A percentile compares a stretch with the other conserved stretches of the same genome.
These are phyloP conservation scores for Neodiprion lecontei DNA, from an alignment of 1,140 invertebrate genomes.

Conservation along the genomic window DNA sequence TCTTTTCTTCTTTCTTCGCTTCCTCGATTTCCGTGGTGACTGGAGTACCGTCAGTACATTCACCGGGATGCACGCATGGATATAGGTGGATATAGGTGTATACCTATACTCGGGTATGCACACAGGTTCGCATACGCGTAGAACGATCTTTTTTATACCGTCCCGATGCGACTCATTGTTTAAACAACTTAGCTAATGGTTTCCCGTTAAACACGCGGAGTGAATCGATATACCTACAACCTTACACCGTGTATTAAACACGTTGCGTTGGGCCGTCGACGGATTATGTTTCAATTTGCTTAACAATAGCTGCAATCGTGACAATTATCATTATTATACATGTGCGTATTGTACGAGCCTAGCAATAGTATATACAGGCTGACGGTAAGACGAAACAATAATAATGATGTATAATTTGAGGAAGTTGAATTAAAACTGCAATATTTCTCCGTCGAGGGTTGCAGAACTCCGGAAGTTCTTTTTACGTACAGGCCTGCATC, in stretches of 20 bases:
- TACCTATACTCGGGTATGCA: too few relatives aligned
- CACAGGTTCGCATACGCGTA: too few relatives aligned
- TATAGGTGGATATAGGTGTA: too few relatives aligned
- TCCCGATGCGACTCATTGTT: not conserved
- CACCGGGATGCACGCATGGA: too few relatives aligned
- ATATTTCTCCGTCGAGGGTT: too few relatives aligned
- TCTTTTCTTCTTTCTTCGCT: too few relatives aligned
- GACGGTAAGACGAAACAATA: conserved; percentile 3
- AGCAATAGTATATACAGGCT: not conserved
- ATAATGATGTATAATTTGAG: not conserved
- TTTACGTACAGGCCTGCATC: too few relatives aligned
- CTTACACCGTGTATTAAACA: not conserved
- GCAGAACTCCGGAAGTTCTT: too few relatives aligned
- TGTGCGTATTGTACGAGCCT: not conserved
- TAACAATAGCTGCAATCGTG: not conserved
- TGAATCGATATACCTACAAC: not conserved
- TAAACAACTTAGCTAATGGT: not conserved
- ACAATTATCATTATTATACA: not conserved
- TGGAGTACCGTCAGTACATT: too few relatives aligned
- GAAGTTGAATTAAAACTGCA: too few relatives aligned
- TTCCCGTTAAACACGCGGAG: not conserved
- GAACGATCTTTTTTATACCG: too few relatives aligned
- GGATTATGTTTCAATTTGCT: conserved; percentile 3
- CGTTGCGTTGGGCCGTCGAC: not conserved
- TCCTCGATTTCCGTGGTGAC: too few relatives aligned